phyloP scores from a whole-genome alignment of 2,797 vertebrate genomes.

The Podargus strigoides region DNA sequence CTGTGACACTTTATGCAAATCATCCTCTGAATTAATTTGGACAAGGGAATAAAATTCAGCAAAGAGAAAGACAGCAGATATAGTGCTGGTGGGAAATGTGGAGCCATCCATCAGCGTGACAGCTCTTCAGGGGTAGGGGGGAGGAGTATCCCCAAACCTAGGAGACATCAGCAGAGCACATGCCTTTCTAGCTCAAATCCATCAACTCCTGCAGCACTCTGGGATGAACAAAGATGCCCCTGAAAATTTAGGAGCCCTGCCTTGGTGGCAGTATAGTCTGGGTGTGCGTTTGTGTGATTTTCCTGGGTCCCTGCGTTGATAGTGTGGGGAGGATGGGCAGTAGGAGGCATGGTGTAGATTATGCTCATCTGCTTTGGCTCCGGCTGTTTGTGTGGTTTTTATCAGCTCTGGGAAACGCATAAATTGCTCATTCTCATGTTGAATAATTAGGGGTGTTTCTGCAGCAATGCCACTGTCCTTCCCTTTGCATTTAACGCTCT shows the following conservation, averaged over 20 bases:
- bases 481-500: not conserved
- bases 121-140: not conserved
- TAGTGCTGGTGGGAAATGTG: not conserved
- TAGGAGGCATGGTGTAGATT: not conserved
- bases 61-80: not conserved
- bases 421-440: fast-evolving
- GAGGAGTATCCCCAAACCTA: fast-evolving
- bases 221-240: too few species aligned
- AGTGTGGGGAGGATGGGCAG: fast-evolving
- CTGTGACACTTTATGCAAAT: not conserved
- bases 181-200: not conserved
- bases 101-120: not conserved
- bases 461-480: fast-evolving
- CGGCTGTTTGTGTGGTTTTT: not conserved
- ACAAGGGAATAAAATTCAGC: not conserved
- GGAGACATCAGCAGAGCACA: not conserved
- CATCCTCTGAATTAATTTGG: not conserved
- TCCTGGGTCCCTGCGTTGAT: fast-evolving
- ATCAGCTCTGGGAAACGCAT: not conserved
- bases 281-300: not conserved
- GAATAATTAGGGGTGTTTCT: not conserved
- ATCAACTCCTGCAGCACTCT: fast-evolving
- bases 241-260: not conserved
- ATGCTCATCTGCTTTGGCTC: not conserved
- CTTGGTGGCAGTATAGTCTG: too few species aligned